A percentile compares a stretch with the other conserved stretches of the same genome.
Conservation (phyloP, 2,888 invertebrate genomes). For the Dorcus parallelipipedus region DNA sequence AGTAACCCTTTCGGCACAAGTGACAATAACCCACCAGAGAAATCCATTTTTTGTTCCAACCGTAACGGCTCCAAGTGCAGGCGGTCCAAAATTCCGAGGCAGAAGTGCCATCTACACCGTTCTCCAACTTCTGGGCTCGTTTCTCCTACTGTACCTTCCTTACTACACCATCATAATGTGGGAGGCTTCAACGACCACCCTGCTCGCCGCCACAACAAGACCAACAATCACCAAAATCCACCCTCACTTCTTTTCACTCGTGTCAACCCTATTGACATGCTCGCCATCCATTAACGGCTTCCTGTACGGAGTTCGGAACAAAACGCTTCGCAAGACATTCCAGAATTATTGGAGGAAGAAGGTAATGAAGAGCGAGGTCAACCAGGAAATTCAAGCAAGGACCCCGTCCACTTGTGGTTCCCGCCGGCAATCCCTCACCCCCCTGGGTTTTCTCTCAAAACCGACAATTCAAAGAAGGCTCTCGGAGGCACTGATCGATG, state of each 20-base stretch:
- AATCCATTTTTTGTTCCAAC: constrained; percentile 74
- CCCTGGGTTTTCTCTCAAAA: constrained; percentile 52
- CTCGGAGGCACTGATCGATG: constrained; percentile 56
- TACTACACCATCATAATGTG: constrained; percentile 70
- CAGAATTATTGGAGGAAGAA: constrained; percentile 76
- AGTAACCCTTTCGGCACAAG: constrained; percentile 79
- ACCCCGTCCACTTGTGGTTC: constrained; percentile 77
- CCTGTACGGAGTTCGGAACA: constrained; percentile 73
- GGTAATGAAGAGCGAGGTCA: constrained; percentile 73
- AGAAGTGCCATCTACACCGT: constrained; percentile 65
- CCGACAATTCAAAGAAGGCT: constrained; percentile 55
- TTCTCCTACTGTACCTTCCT: constrained; percentile 70
- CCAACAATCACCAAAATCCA: constrained; percentile 35
- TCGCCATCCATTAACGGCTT: constrained; percentile 74
- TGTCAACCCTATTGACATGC: constrained; percentile 64
- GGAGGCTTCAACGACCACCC: constrained; percentile 52
- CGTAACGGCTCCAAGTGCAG: constrained; percentile 56
- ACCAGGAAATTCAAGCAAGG: constrained; percentile 76
- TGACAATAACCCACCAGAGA: constrained; percentile 77
- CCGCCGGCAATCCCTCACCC: constrained; percentile 66
- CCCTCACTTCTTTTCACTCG: constrained; percentile 56
- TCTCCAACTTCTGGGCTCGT: constrained; percentile 68
- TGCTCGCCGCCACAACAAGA: constrained; percentile 29
- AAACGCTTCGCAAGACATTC: constrained; percentile 67
- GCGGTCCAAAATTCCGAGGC: constrained; percentile 52